Evolutionary conservation across 1,140 invertebrate species (phyloP).

Genomic region (Myzus persicae): DNA sequence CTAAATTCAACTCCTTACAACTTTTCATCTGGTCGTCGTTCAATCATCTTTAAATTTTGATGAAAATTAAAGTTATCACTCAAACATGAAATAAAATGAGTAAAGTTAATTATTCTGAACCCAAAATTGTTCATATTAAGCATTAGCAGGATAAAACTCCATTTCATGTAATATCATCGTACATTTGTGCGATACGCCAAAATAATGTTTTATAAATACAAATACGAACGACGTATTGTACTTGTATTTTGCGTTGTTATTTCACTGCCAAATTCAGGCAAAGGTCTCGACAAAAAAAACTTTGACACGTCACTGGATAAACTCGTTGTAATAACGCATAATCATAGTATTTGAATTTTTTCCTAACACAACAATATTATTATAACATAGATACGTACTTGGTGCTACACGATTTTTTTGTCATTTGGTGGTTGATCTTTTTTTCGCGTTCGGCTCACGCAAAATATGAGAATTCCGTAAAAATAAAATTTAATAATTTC

Average conservation of each 20-base stretch:
- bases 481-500: neutral
- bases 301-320: neutral
- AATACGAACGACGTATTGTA: neutral
- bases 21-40: too few relatives aligned
- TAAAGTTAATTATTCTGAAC: neutral
- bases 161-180: neutral
- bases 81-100: neutral
- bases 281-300: neutral
- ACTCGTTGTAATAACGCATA: neutral
- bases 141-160: neutral
- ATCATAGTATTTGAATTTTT: neutral
- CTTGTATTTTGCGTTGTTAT: neutral
- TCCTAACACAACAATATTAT: too few relatives aligned
- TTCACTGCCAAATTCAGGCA: neutral
- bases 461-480: neutral
- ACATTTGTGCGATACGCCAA: too few relatives aligned
- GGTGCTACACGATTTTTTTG: neutral
- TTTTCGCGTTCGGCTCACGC: neutral
- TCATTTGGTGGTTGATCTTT: neutral
- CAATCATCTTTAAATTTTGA: neutral
- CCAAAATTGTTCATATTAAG: neutral
- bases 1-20: too few relatives aligned
- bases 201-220: neutral
- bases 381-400: neutral
- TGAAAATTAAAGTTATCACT: neutral